A percentile compares a stretch with the other conserved stretches of the same genome.
Evolutionary conservation across 64 coral and sea anemone species (phyloP).

Genomic region (Exaiptasia diaphana): DNA sequence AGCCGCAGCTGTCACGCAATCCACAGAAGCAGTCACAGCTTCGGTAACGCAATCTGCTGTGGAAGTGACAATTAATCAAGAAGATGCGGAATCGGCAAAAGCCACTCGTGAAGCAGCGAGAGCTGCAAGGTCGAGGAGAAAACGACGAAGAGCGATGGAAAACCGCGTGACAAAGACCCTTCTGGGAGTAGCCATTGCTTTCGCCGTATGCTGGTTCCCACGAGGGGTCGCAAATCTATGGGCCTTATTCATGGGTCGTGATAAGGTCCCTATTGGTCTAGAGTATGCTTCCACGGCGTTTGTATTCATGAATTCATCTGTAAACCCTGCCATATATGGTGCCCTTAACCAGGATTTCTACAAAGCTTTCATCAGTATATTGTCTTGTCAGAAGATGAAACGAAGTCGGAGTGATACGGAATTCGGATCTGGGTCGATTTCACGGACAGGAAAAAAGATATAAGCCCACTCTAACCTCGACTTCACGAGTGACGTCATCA

Average conservation of each 20-base stretch:
- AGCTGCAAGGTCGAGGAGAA: constrained; percentile 3
- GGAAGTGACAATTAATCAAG: no score
- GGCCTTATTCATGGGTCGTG: constrained; percentile 62
- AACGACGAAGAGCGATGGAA: constrained; percentile 56
- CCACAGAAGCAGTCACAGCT: neutral
- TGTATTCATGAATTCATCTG: constrained; percentile 78
- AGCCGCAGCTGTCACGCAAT: neutral
- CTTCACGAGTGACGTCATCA: no score
- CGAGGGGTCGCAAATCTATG: constrained; percentile 85
- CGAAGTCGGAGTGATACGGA: neutral
- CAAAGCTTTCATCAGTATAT: constrained; percentile 62
- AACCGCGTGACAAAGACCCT: constrained; percentile 81
- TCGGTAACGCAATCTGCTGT: neutral
- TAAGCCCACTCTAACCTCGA: neutral
- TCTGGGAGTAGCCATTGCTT: constrained; percentile 67
- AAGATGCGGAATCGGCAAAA: neutral
- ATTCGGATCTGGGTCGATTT: neutral
- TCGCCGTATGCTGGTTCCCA: constrained; percentile 92
- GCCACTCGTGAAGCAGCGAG: neutral
- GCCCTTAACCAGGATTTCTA: constrained; percentile 84
- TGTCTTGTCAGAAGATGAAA: constrained; percentile 28
- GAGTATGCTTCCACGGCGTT: constrained; percentile 81
- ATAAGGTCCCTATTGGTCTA: constrained; percentile 62
- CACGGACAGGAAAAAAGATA: neutral
- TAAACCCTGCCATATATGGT: constrained; percentile 84